Conservation (phyloP, 2,113 vertebrate genomes). For the Campylomormyrus tamandua region DNA sequence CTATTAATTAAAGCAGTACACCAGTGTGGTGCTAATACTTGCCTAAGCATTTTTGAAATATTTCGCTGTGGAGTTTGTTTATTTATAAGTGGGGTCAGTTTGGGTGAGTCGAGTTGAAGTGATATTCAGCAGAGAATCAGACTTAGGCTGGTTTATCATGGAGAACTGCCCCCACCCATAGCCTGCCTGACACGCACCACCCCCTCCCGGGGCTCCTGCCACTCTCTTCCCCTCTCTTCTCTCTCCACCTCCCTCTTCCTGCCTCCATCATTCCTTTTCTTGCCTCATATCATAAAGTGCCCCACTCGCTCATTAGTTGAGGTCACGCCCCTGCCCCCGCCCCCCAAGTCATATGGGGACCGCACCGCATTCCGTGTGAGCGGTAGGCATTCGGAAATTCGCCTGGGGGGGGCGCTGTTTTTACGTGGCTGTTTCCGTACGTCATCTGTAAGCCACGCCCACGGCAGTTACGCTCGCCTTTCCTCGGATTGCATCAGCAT, state of each 20-base stretch:
- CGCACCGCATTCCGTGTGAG: neutral
- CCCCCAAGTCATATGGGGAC: neutral
- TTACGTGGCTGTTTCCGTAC: neutral
- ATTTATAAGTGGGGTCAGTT: neutral
- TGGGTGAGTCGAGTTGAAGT: neutral
- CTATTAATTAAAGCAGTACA: slow-evolving; percentile 6
- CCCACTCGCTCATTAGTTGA: neutral
- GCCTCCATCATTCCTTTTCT: neutral
- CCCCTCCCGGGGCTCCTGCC: neutral
- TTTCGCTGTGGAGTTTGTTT: neutral
- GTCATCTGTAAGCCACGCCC: neutral
- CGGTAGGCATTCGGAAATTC: neutral
- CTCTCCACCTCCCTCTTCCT: neutral
- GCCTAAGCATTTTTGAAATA: neutral
- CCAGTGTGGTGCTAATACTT: neutral
- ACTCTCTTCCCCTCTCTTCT: neutral
- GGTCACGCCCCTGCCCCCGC: neutral
- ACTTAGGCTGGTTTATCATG: neutral
- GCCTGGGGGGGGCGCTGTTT: neutral
- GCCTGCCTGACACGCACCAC: neutral
- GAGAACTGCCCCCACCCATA: neutral
- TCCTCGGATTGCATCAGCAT: slow-evolving; percentile 12
- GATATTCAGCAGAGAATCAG: neutral
- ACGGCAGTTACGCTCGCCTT: neutral
- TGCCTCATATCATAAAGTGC: neutral